phyloP scores from a whole-genome alignment of 2,888 invertebrate species.

The Pseudococcus viburni region DNA sequence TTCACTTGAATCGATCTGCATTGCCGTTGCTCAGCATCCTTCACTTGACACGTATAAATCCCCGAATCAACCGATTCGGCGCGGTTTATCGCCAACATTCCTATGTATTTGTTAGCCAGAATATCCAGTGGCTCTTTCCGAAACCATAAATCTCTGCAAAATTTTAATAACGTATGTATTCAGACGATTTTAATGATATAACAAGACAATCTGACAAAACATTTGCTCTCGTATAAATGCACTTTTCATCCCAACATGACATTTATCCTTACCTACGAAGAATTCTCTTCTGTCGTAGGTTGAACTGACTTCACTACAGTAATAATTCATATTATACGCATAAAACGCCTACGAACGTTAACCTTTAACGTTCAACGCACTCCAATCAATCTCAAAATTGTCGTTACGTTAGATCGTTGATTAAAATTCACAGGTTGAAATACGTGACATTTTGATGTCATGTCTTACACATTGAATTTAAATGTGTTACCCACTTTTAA shows the following conservation, averaged over 20 bases:
- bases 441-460: not conserved
- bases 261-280: not conserved
- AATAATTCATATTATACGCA: no score
- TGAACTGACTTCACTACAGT: no score
- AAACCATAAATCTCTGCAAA: slow-evolving; percentile 79
- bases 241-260: not conserved
- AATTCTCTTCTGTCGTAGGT: no score
- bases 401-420: not conserved
- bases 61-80: slow-evolving; percentile 82
- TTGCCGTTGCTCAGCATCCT: slow-evolving; percentile 80
- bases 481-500: not conserved
- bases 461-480: not conserved
- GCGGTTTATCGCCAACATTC: slow-evolving; percentile 81
- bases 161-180: slow-evolving; percentile 24
- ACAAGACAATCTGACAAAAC: not conserved
- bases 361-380: not conserved
- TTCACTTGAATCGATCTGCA: slow-evolving; percentile 78
- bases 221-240: not conserved
- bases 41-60: slow-evolving; percentile 84
- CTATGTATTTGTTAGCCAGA: slow-evolving; percentile 75
- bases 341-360: no score
- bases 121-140: slow-evolving; percentile 74
- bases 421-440: slow-evolving; percentile 14
- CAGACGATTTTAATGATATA: not conserved
- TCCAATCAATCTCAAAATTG: slow-evolving; percentile 8